phyloP scores from a whole-genome alignment of 2,797 vertebrate genomes.

The Geotrypetes seraphini region DNA sequence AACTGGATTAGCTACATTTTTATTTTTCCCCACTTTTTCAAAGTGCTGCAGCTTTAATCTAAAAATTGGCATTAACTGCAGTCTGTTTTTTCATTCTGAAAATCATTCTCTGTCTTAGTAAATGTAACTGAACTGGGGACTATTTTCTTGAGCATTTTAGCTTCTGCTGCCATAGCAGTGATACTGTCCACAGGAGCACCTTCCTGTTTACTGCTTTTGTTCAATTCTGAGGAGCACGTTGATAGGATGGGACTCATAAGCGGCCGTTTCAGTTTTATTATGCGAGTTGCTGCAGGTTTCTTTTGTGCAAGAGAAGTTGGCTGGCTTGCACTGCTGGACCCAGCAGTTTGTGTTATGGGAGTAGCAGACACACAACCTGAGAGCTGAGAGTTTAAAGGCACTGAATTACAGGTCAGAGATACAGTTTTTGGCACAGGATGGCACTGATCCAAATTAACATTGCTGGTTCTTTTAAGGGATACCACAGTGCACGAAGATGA shows the following conservation, averaged over 20 bases:
- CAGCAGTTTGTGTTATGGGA: conserved; percentile 1
- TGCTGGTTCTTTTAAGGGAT: background rate
- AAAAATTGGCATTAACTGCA: too few relatives aligned
- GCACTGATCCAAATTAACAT: background rate
- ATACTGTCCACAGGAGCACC: background rate
- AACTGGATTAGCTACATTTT: too few relatives aligned
- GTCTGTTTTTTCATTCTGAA: background rate
- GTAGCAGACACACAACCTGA: too few relatives aligned
- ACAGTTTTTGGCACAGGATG: background rate
- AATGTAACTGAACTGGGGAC: background rate
- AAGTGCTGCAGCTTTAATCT: too few relatives aligned
- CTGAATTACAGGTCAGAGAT: fast-evolving
- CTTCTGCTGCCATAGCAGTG: background rate
- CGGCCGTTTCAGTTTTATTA: conserved; percentile 43
- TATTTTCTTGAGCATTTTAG: background rate
- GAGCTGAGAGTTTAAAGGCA: background rate
- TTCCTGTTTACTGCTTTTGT: background rate
- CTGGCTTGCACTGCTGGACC: background rate
- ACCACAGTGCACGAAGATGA: background rate
- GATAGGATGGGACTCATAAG: background rate
- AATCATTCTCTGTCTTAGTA: background rate
- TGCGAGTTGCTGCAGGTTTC: background rate
- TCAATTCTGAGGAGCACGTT: background rate
- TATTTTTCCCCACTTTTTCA: too few relatives aligned
- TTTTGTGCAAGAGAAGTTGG: background rate